These are phyloP conservation scores for Neomonachus schauinslandi DNA, from an alignment of 2,113 vertebrate species.

Conservation along the genomic window DNA sequence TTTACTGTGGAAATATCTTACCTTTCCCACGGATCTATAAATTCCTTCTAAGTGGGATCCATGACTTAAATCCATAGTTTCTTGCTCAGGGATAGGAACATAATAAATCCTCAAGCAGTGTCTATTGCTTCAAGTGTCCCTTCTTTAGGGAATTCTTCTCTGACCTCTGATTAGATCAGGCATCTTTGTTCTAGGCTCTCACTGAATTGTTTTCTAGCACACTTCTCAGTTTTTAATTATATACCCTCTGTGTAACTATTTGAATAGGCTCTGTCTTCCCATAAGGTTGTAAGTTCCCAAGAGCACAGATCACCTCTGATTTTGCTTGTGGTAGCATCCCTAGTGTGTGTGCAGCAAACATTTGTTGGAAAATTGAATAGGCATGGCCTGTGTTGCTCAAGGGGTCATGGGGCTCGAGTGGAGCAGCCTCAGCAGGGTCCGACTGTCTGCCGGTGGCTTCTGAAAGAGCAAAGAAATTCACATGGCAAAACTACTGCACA, in stretches of 20 bases:
- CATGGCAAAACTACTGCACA: neutral
- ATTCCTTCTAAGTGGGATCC: neutral
- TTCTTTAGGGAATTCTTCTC: neutral
- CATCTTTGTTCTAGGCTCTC: neutral
- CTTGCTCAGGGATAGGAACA: neutral
- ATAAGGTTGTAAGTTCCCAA: neutral
- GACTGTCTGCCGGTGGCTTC: neutral
- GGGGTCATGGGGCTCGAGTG: neutral
- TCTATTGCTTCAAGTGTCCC: neutral
- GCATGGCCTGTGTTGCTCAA: neutral
- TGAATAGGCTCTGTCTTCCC: neutral
- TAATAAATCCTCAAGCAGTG: neutral
- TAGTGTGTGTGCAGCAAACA: neutral
- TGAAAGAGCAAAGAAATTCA: neutral
- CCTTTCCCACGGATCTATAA: neutral
- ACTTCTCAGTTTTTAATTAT: neutral
- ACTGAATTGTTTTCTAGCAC: neutral
- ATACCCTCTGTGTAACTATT: neutral
- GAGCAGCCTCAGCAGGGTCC: neutral
- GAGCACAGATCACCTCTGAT: neutral
- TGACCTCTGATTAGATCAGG: neutral
- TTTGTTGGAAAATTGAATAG: neutral
- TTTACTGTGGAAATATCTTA: constrained; percentile 29
- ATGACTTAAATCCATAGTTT: neutral
- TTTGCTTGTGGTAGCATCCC: neutral